Evolutionary conservation across 2,888 invertebrate species (phyloP), one percentile per base, ranked within the genome.

Genomic region (Gymnoscelis rufifasciata): DNA sequence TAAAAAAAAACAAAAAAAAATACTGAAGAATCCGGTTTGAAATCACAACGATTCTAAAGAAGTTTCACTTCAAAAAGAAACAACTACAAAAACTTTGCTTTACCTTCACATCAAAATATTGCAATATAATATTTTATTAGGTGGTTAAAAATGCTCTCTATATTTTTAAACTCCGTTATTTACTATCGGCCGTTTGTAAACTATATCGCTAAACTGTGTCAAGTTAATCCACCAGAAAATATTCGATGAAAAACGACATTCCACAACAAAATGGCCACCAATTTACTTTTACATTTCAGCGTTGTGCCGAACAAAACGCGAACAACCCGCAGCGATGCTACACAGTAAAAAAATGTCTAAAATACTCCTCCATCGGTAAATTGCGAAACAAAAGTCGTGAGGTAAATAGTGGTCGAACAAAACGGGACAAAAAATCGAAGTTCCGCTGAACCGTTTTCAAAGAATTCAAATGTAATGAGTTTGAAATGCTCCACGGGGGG

Each of bases 381-480:
- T 74, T 74, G 68, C 66, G 65, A 70, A 68, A 79, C 70, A 75
- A 79, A 79, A 76, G 73, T 74, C 67, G 64, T 56, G 56, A 54
- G 61, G 66, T 61, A 68, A 75, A 71, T 66, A 68, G 61, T 57
- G 58, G 58, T 39, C 42, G 41, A 50, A 45, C 29, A 45, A 56
- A 54, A 56, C 51, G 54, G 53, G 61, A 53, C 59, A 62, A 62
- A 64, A 66, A 62, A 60, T 43, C 42, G 36, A 38, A 35, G 39
- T 48, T 38, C 38, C 38, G 14, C 23, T 36, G 43, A 45, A 50
- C 35, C 42, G 38, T 45, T 42, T 46, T 43, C 50, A 50, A 50
- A 50, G 50, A 50, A 50, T 45, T 50, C 38, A 44, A 49, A 49
- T 50, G 50, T 45, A 45, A 50, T 45, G 49, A 50, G 50, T 50